Percentiles rank a stretch among this genome's conserved stretches.
Conservation (phyloP, 2,888 invertebrate species). For the Metalampra italica region DNA sequence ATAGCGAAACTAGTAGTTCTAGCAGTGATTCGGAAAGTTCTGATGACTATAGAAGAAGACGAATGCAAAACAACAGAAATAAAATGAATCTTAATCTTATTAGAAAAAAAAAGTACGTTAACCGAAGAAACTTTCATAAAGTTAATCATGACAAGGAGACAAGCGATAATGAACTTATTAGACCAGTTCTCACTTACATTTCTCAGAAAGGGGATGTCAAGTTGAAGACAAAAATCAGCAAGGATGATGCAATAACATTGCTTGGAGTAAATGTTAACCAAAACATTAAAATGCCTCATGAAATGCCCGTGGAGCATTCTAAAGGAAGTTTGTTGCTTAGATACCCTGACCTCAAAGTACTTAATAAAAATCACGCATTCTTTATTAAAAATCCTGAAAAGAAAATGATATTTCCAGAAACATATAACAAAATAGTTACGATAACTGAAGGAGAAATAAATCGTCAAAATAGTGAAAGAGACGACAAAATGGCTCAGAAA, state of each 20-base stretch:
- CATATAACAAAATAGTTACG: neutral
- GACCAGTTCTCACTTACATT: conserved; percentile 29
- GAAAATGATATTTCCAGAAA: neutral
- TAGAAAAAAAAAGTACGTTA: neutral
- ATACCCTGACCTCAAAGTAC: too few relatives aligned
- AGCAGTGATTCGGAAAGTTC: neutral
- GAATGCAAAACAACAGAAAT: neutral
- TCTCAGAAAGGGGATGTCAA: conserved; percentile 25
- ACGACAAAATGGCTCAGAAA: neutral
- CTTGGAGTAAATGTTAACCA: neutral
- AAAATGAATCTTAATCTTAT: neutral
- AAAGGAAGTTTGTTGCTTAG: too few relatives aligned
- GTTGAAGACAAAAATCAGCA: conserved; percentile 4
- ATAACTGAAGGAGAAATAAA: neutral
- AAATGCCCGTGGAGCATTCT: too few relatives aligned
- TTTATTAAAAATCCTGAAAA: too few relatives aligned
- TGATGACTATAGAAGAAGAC: neutral
- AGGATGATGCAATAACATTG: neutral
- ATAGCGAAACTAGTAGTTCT: conserved; percentile 4
- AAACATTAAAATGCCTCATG: too few relatives aligned
- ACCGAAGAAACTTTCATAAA: neutral
- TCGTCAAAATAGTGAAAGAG: neutral
- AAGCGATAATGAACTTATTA: conserved; percentile 21
- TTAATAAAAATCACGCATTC: too few relatives aligned
- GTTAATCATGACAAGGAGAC: neutral